These are phyloP conservation scores for Rhodeus uyekii DNA, from an alignment of 2,797 vertebrate genomes.

Conservation along the genomic window DNA sequence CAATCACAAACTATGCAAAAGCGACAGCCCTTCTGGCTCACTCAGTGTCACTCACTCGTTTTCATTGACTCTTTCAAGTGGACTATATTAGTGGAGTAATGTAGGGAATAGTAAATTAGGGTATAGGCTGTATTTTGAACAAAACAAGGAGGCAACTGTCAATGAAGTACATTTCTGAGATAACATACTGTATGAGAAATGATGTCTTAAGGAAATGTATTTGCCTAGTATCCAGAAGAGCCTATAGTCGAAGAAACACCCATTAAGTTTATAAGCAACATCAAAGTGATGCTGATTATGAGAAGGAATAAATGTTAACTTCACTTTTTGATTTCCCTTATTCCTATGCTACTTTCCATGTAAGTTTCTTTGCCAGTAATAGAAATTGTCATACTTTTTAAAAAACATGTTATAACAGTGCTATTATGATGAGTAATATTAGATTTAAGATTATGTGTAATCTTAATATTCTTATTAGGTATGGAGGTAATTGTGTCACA, in stretches of 20 bases:
- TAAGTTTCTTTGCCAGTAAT: constrained; percentile 18
- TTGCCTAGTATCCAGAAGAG: not conserved
- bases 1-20: no score
- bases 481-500: not conserved
- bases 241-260: not conserved
- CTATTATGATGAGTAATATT: not conserved
- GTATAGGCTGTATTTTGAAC: no score
- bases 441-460: not conserved
- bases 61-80: no score
- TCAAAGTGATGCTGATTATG: not conserved
- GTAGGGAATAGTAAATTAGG: no score
- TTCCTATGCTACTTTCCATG: not conserved
- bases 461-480: not conserved
- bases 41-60: no score
- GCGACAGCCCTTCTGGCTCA: no score
- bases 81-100: no score
- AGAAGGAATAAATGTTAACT: not conserved
- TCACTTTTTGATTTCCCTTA: constrained; percentile 10
- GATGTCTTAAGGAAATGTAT: no score
- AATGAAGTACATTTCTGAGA: not conserved
- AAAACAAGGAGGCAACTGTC: not conserved
- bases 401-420: not conserved
- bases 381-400: constrained; percentile 4
- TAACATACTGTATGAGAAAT: not conserved
- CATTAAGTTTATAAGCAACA: not conserved